These are phyloP conservation scores for Nettapus auritus DNA, from an alignment of 2,113 vertebrate genomes.

Conservation along the genomic window DNA sequence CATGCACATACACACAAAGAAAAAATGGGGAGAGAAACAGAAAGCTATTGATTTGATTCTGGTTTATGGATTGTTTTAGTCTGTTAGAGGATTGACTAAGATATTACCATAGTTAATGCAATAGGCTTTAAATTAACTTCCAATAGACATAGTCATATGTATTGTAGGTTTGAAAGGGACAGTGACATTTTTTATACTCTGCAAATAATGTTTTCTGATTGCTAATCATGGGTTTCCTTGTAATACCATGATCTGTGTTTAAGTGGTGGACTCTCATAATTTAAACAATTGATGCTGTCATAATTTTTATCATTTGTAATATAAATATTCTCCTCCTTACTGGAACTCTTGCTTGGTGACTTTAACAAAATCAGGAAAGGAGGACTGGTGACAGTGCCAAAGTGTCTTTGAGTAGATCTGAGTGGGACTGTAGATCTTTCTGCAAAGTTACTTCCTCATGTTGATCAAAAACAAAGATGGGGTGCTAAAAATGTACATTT, in stretches of 20 bases:
- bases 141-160: accelerated
- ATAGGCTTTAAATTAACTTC: background rate
- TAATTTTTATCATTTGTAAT: background rate
- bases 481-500: accelerated
- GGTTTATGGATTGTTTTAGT: background rate
- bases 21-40: background rate
- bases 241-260: background rate
- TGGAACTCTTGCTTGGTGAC: background rate
- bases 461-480: background rate
- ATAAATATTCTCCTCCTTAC: background rate
- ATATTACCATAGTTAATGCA: background rate
- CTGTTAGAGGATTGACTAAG: background rate
- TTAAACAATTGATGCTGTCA: background rate
- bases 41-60: background rate
- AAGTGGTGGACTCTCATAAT: background rate
- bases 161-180: background rate
- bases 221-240: background rate
- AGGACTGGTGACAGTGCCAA: background rate
- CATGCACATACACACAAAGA: background rate
- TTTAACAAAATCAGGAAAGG: background rate
- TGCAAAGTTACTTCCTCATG: background rate
- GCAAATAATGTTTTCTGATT: background rate
- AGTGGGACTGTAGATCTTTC: background rate
- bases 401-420: background rate
- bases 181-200: background rate